phyloP scores from a whole-genome alignment of 2,888 invertebrate species.

The Dasysyrphus albostriatus region DNA sequence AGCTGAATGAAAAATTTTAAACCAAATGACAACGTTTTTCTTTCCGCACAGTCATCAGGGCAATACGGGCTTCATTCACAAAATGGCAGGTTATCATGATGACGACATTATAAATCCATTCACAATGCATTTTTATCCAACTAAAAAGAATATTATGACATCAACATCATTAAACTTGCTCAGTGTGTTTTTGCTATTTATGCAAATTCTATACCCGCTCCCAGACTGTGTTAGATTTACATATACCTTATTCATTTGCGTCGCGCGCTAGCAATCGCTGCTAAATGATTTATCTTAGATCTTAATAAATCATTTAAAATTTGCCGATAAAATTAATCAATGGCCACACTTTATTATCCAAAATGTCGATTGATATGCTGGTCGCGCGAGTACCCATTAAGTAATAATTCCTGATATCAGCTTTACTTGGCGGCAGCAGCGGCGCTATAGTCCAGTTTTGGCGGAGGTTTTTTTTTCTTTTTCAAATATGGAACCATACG shows the following conservation, averaged over 20 bases:
- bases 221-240: background rate
- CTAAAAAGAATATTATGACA: slow-evolving; percentile 25
- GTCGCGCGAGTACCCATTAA: slow-evolving; percentile 68
- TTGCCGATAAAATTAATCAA: slow-evolving; percentile 81
- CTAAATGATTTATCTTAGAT: slow-evolving; percentile 81
- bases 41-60: background rate
- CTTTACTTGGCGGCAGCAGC: slow-evolving; percentile 33
- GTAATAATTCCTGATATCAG: slow-evolving; percentile 71
- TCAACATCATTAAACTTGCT: slow-evolving; percentile 25
- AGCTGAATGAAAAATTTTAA: too few species aligned
- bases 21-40: background rate
- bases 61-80: background rate
- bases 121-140: background rate
- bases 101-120: background rate
- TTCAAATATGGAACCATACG: too few species aligned
- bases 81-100: background rate
- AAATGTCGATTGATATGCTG: slow-evolving; percentile 77
- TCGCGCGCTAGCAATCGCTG: slow-evolving; percentile 61
- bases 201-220: background rate
- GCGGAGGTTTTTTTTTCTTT: slow-evolving; percentile 17
- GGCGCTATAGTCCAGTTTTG: slow-evolving; percentile 38
- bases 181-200: background rate
- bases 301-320: slow-evolving; percentile 82
- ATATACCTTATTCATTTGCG: slow-evolving; percentile 21
- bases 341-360: slow-evolving; percentile 79